These are phyloP conservation scores for Phrynocephalus guinanensis DNA, from an alignment of 2,797 vertebrate species.

Conservation along the genomic window DNA sequence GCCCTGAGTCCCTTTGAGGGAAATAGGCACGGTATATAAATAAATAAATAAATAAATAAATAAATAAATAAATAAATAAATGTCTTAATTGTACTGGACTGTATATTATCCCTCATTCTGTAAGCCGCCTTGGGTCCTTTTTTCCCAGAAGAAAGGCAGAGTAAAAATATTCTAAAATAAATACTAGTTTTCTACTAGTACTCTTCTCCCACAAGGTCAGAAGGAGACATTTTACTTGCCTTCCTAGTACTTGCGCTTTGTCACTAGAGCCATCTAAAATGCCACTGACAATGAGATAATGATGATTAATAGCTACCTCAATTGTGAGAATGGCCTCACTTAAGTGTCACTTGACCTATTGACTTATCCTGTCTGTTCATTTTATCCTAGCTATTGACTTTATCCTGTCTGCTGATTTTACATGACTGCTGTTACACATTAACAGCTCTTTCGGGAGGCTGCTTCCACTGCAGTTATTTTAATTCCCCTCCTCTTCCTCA, in stretches of 20 bases:
- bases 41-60: too few relatives aligned
- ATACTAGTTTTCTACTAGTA: neutral
- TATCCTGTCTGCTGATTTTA: slow-evolving; percentile 32
- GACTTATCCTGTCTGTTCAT: slow-evolving; percentile 27
- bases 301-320: slow-evolving; percentile 8
- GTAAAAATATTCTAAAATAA: too few relatives aligned
- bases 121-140: too few relatives aligned
- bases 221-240: neutral
- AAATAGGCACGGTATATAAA: too few relatives aligned
- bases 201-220: neutral
- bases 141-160: too few relatives aligned
- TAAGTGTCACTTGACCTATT: slow-evolving; percentile 27
- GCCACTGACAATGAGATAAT: slow-evolving; percentile 16
- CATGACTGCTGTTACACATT: slow-evolving; percentile 29
- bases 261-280: neutral
- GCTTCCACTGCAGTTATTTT: neutral
- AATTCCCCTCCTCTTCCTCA: too few relatives aligned
- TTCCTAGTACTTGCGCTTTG: neutral
- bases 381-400: slow-evolving; percentile 35
- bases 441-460: slow-evolving; percentile 1
- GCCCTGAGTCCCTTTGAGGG: too few relatives aligned
- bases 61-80: too few relatives aligned
- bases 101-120: too few relatives aligned
- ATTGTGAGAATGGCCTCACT: slow-evolving; percentile 5
- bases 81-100: too few relatives aligned